Evolutionary conservation across 2,113 vertebrate genomes (phyloP).

Genomic region (Mormyrus iriodes): DNA sequence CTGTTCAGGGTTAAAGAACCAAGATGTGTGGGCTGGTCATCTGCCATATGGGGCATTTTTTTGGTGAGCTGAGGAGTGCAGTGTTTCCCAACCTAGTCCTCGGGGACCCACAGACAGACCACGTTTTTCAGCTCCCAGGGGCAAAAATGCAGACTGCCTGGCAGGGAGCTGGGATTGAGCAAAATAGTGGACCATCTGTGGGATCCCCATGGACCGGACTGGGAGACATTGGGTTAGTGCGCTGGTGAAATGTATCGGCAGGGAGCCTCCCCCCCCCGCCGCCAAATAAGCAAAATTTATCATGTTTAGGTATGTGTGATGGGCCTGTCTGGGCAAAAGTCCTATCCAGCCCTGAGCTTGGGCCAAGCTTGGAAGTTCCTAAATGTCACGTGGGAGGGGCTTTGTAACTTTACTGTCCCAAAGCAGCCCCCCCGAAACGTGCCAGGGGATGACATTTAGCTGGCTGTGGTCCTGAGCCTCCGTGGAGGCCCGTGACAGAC

Average conservation of each 20-base stretch:
- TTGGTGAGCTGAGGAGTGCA: neutral
- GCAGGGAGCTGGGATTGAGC: too few species aligned
- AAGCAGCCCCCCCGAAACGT: neutral
- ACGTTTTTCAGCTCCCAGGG: neutral
- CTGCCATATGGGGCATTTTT: neutral
- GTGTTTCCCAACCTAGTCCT: neutral
- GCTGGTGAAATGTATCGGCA: neutral
- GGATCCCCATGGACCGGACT: too few species aligned
- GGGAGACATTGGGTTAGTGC: neutral
- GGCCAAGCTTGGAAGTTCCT: neutral
- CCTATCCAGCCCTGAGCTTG: neutral
- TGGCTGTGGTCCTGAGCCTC: neutral
- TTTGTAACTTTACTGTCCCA: neutral
- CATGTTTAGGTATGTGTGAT: neutral
- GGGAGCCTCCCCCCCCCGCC: too few species aligned
- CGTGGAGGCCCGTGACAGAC: neutral
- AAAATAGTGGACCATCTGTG: too few species aligned
- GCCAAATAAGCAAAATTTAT: neutral
- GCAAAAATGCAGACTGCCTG: too few species aligned
- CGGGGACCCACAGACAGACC: neutral
- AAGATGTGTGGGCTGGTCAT: neutral
- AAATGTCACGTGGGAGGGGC: neutral
- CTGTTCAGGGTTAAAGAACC: neutral
- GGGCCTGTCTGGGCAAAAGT: neutral
- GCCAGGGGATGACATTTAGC: neutral